Conservation (phyloP, 2,113 vertebrate species). For the Cervus canadensis region DNA sequence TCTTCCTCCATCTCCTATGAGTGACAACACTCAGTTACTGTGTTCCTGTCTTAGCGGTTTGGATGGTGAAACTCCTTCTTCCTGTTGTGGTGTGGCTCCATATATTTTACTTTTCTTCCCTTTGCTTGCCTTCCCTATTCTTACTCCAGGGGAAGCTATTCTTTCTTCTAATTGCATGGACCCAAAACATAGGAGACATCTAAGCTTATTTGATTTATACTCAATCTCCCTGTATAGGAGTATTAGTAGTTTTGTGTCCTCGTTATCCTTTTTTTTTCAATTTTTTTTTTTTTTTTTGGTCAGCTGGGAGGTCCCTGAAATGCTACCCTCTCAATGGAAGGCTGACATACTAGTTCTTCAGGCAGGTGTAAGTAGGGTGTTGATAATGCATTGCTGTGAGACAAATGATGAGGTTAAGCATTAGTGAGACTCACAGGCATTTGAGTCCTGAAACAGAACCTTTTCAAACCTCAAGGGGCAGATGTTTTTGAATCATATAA, state of each 20-base stretch:
- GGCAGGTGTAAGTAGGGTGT: background rate
- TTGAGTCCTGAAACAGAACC: background rate
- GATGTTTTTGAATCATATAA: background rate
- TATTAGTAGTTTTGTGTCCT: background rate
- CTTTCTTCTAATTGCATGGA: background rate
- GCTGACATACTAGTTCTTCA: background rate
- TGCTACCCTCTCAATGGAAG: background rate
- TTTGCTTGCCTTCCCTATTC: background rate
- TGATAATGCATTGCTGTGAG: background rate
- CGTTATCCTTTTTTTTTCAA: background rate
- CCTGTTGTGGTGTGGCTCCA: background rate
- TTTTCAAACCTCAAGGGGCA: background rate
- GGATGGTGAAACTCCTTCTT: background rate
- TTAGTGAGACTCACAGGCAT: background rate
- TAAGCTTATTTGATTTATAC: background rate
- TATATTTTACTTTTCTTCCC: background rate
- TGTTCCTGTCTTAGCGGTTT: accelerated
- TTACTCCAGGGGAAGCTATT: background rate
- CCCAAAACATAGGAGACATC: background rate
- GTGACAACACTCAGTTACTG: background rate
- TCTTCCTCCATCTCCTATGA: background rate
- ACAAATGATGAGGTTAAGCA: background rate
- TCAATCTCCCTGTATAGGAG: background rate
- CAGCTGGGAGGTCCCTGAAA: background rate
- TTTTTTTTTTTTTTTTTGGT: background rate